A percentile compares a stretch with the other conserved stretches of the same genome.
phyloP scores from a whole-genome alignment of 2,888 invertebrate species.

The Digitonthophagus gazella region DNA sequence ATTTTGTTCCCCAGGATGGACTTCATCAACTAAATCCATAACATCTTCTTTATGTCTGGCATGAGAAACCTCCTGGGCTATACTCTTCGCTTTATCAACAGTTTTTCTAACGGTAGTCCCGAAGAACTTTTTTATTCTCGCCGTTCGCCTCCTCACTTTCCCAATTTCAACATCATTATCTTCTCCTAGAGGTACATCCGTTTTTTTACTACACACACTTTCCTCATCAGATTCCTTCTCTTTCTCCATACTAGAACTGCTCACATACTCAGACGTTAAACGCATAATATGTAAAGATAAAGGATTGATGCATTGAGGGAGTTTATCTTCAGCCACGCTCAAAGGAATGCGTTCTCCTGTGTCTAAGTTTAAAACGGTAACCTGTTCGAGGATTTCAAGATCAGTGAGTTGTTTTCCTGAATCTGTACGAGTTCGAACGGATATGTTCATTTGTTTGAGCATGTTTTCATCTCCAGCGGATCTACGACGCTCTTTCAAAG shows the following conservation, averaged over 20 bases:
- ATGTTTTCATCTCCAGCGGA: conserved; percentile 81
- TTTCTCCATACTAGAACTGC: conserved; percentile 59
- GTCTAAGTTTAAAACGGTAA: conserved; percentile 75
- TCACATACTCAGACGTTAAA: conserved; percentile 86
- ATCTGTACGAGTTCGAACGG: conserved; percentile 78
- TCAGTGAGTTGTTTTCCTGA: conserved; percentile 86
- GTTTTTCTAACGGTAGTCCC: conserved; percentile 90
- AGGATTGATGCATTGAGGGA: conserved; percentile 90
- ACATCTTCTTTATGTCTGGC: conserved; percentile 85
- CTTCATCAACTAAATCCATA: conserved; percentile 80
- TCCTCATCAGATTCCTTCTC: conserved; percentile 78
- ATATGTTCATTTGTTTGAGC: conserved; percentile 66
- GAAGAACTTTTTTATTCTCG: conserved; percentile 74
- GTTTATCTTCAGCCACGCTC: conserved; percentile 90
- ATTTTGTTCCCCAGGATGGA: conserved; percentile 72
- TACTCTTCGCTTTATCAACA: conserved; percentile 85
- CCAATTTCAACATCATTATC: conserved; percentile 30
- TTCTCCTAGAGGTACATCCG: conserved; percentile 56
- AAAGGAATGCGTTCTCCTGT: conserved; percentile 92
- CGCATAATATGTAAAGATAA: conserved; percentile 93
- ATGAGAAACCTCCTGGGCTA: conserved; percentile 85
- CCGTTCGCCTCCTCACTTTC: conserved; percentile 52
- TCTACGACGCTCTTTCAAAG: conserved; percentile 62
- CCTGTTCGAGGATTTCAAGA: conserved; percentile 88
- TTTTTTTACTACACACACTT: conserved; percentile 62